These are phyloP conservation scores for Strigamia crassipes DNA, from an alignment of 2,888 invertebrate genomes.

Conservation along the genomic window DNA sequence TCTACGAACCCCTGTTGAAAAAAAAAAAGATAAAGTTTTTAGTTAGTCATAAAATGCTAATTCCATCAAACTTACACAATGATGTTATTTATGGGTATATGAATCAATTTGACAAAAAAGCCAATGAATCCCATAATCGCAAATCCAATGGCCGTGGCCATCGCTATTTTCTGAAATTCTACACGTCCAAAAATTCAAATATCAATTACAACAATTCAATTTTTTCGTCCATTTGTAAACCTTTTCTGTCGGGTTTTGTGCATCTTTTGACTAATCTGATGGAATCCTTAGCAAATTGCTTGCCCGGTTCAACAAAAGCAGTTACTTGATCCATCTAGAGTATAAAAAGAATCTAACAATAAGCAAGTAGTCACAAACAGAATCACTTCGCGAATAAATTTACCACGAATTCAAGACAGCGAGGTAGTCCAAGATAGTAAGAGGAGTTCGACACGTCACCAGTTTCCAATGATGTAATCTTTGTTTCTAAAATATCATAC, in stretches of 20 bases:
- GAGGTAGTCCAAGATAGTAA: not conserved
- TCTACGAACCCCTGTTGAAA: not conserved
- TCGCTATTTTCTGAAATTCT: slow-evolving; percentile 99
- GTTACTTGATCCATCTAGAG: slow-evolving; percentile 91
- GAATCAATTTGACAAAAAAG: slow-evolving; percentile 99
- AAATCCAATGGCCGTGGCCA: slow-evolving; percentile 99
- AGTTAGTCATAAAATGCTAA: not conserved
- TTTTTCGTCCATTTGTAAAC: slow-evolving; percentile 61
- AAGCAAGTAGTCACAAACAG: not conserved
- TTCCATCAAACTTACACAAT: slow-evolving; percentile 52
- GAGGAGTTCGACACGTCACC: not conserved
- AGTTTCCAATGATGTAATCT: not conserved
- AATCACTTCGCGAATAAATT: not conserved
- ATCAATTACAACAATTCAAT: not conserved
- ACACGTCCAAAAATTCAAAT: slow-evolving; percentile 55
- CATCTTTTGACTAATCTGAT: slow-evolving; percentile 97
- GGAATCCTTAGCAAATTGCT: slow-evolving; percentile 97
- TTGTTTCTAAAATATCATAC: not conserved
- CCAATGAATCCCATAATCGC: slow-evolving; percentile 99
- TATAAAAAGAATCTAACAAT: not conserved
- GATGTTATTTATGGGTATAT: slow-evolving; percentile 88
- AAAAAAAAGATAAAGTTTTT: not conserved
- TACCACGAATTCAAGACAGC: not conserved
- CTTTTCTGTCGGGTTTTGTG: slow-evolving; percentile 98
- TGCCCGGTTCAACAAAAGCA: slow-evolving; percentile 91